Evolutionary conservation across 2,888 invertebrate genomes (phyloP), one percentile per base, ranked within the genome.

Genomic region (Nomada fucata): DNA sequence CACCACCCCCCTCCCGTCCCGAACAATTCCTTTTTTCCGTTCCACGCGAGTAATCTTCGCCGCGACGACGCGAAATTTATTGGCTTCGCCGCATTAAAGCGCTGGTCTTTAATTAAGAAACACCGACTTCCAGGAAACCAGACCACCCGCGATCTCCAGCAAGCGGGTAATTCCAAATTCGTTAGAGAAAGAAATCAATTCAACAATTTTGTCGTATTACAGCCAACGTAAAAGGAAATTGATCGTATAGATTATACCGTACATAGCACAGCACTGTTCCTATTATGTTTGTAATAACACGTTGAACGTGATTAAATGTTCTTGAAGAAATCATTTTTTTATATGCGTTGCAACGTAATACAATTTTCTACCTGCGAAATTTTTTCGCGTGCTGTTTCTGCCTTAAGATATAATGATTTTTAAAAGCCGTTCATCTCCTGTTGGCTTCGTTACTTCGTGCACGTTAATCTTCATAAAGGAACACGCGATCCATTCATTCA

Each of bases 51-150:
- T 71, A 71, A 77, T 76, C 71, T 67, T 61, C 79, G 15, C 10
- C n/a, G 26, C 42, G 23, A 42, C 42, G 23, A 52, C 23, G 29
- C 55, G 64, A 59, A 76, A 76, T 71, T 79, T 70, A 77, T 77
- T 61, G 67, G 60, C 61, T 29, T 61, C 44, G 69, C 29, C 42
- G 3, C 13, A 63, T 29, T 26, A 13, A 50, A 52, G 44, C 18
- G 20, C 3, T 29, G 20, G 18, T 26, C 50, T 60, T 67, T 67
- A 77, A 77, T 71, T 76, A 79, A 71, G 65, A 50, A 61, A 65
- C 71, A 60, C 65, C 57, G 50, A 52, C 26, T 50, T 57, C 20
- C 15, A 20, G n/a, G 15, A 9, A 50, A 29, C 18, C 23, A 20
- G 20, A 53, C n/a, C 5, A 4, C 15, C 23, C 18, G 13, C n/a